Evolutionary conservation across 1,140 invertebrate species (phyloP), one percentile per base, ranked within the genome.

Genomic region (Apis florea): DNA sequence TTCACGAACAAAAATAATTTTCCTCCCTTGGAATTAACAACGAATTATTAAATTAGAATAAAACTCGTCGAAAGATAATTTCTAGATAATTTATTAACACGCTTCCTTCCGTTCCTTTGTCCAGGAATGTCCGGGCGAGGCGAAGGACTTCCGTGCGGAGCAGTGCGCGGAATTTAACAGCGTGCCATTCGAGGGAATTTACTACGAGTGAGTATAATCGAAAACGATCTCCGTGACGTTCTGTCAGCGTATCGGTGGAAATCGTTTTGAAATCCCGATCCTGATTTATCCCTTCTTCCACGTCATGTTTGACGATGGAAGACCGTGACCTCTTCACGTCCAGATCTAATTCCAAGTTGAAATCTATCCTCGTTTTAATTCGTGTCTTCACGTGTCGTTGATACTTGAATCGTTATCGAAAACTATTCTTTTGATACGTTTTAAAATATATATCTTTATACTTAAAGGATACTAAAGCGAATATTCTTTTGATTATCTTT

Each of bases 121-220:
- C 47, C 87, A 96, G 95, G 96, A 97, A 91, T 98, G 98, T 92
- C 96, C 97, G 1, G 96, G 95, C 78, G 95, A 94, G 56, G 94
- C 95, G n/a, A 92, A 90, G 47, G 98, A 99, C 92, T 99, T 97
- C 93, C 94, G 98, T 82, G 94, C 96, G 0, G 96, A 97, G 85
- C 98, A 99, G 90, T 99, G 98, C 93, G 94, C 97, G 1, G 94
- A 96, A 78, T 98, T 96, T 90, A 96, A 99, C 92, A 92, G 93
- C 31, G 93, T 96, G 47, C 94, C 95, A 15, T 97, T 98, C 89
- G 97, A 98, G 89, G 96, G 96, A 31, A 92, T 95, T 56, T 95
- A 94, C 90, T 97, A 98, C 90, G 94, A 96, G 96, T 97, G 94
- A 96, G 96, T 95, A 91, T 40, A 40, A 40, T 86, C 58, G 66